Conservation (phyloP, 2,113 vertebrate species). For the Hippocampus barbouri region DNA sequence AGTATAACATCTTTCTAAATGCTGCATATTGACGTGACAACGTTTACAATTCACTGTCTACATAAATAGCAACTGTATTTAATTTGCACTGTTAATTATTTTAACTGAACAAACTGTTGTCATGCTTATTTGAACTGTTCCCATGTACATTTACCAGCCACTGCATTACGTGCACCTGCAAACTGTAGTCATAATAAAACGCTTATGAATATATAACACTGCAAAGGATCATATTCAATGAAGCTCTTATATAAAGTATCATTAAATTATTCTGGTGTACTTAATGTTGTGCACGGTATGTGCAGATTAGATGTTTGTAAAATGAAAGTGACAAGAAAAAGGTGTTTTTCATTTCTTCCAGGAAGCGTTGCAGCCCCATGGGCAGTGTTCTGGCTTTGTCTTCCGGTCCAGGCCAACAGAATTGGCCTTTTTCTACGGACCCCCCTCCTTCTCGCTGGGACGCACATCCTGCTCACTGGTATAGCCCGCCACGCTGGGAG, state of each 20-base stretch:
- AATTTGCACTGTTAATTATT: not conserved
- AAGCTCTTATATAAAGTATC: not conserved
- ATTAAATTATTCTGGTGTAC: not conserved
- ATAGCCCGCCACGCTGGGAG: conserved; percentile 73
- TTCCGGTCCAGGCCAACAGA: conserved; percentile 71
- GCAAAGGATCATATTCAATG: not conserved
- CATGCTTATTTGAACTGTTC: not conserved
- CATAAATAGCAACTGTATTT: not conserved
- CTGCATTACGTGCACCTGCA: not conserved
- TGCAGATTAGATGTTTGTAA: not conserved
- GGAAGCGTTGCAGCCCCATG: conserved; percentile 70
- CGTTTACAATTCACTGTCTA: not conserved
- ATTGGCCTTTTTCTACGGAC: conserved; percentile 71
- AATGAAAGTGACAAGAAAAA: not conserved
- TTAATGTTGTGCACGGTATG: not conserved
- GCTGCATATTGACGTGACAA: not conserved
- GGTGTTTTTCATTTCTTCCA: conserved; percentile 8
- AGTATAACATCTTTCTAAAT: not conserved
- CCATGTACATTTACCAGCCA: not conserved
- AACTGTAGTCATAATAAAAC: not conserved
- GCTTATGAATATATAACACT: not conserved
- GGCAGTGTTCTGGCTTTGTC: conserved; percentile 81
- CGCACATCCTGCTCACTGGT: conserved; percentile 62
- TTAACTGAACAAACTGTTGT: not conserved
- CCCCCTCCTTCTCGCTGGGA: conserved; percentile 69